Evolutionary conservation across 64 coral and sea anemone species (phyloP).

Genomic region (Actinia tenebrosa): DNA sequence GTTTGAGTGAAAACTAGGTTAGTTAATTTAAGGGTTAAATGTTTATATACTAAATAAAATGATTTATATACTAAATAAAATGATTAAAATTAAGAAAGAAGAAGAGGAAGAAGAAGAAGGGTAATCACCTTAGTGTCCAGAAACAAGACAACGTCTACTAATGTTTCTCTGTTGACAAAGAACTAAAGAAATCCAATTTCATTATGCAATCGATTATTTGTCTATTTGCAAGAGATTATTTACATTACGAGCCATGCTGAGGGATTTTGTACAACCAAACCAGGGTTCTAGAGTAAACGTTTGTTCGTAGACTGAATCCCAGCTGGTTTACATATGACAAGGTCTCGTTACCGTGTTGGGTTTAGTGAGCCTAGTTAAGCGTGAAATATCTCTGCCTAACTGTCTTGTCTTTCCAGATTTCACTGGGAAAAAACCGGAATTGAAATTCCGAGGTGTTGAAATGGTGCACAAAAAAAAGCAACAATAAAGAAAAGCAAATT

Average conservation of each 20-base stretch:
- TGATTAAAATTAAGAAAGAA: too few species aligned
- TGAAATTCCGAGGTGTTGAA: background rate
- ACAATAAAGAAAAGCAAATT: too few species aligned
- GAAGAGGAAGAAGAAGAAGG: background rate
- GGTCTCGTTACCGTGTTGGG: constrained; percentile 5
- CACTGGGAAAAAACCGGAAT: background rate
- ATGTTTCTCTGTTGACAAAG: background rate
- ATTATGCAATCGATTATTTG: constrained; percentile 1
- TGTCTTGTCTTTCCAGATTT: background rate
- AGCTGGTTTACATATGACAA: background rate
- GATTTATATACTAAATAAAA: too few species aligned
- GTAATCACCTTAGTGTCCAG: background rate
- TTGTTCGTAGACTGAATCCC: background rate
- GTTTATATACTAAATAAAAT: too few species aligned
- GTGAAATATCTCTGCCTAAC: background rate
- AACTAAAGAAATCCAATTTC: constrained; percentile 4
- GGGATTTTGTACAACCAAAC: background rate
- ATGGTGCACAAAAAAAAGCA: too few species aligned
- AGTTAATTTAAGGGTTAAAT: too few species aligned
- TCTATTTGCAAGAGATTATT: background rate
- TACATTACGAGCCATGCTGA: background rate
- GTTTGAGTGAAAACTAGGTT: too few species aligned
- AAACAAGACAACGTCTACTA: background rate
- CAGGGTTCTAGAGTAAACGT: background rate
- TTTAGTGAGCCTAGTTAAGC: background rate